Evolutionary conservation across 2,797 vertebrate genomes (phyloP), one percentile per base, ranked within the genome.

Genomic region (Podarcis lilfordi): DNA sequence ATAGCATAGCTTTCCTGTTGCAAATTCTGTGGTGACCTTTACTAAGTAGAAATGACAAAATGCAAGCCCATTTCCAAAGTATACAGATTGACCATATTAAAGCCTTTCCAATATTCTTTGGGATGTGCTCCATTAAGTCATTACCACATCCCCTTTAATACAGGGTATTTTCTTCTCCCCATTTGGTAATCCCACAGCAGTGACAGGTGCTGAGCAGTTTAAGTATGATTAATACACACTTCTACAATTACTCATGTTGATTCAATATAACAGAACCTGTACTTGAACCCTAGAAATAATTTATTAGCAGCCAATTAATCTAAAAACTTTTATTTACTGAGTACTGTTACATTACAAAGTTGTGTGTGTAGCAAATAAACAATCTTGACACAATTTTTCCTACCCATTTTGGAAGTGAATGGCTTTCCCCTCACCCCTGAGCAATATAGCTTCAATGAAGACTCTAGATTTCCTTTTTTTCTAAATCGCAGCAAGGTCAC

Each of bases 171-270:
- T 89, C 32, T 66, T 81, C 61, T 77, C 35, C 29, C 61, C 25
- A 50, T 10, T 43, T 82, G 55, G 61, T 89, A 89, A 86, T 86
- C 88, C 25, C 32, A 59, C 43, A 55, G 61, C 61, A 32, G 21
- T 17, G 72, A 81, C 84, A 89, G 84, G 37, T 82, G 88, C 59
- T 37, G 32, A 61, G 35, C n/a, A 82, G 64, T 85, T 89, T 82
- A 82, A 82, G 71, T 77, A 82, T 82, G 64, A 86, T 82, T 89
- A 81, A 75, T 85, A 82, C 61, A 40, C 27, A 35, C 27, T 81
- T 43, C 71, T 17, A 27, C 64, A 82, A 81, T 89, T 85, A 85
- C 40, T n/a, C 29, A 66, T 76, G 25, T 69, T 86, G 40, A 32
- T 61, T 27, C 72, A 86, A n/a, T 21, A 8, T 69, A 74, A 40